Conservation (phyloP, 2,797 vertebrate genomes). For the Lithobates pipiens region DNA sequence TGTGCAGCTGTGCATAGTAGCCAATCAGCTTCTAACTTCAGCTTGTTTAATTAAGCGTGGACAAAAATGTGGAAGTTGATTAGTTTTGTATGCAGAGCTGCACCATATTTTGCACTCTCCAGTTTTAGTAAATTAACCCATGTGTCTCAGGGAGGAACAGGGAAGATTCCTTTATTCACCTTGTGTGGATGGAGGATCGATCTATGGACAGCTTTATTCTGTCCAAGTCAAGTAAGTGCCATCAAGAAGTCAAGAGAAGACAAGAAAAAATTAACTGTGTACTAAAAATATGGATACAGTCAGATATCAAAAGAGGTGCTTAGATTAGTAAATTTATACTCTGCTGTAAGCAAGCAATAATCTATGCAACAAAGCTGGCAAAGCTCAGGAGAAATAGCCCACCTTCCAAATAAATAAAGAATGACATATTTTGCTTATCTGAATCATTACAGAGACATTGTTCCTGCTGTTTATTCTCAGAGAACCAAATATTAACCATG, state of each 20-base stretch:
- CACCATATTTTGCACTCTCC: too few relatives aligned
- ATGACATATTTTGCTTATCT: conserved; percentile 44
- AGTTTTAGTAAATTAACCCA: too few relatives aligned
- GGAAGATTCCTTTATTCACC: too few relatives aligned
- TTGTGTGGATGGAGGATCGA: too few relatives aligned
- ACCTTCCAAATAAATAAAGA: conserved; percentile 38
- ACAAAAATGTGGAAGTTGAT: too few relatives aligned
- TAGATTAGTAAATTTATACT: conserved; percentile 40
- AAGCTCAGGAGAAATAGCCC: conserved; percentile 41
- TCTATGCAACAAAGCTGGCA: conserved; percentile 41
- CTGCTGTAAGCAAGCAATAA: conserved; percentile 20
- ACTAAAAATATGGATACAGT: conserved; percentile 33
- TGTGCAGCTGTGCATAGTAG: too few relatives aligned
- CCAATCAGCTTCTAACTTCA: too few relatives aligned
- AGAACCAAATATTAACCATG: conserved; percentile 6
- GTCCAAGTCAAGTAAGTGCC: neutral
- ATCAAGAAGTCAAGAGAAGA: conserved; percentile 12
- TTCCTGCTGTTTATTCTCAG: conserved; percentile 26
- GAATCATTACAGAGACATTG: conserved; percentile 38
- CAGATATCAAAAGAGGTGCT: conserved; percentile 27
- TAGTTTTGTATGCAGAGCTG: too few relatives aligned
- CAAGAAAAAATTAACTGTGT: conserved; percentile 36
- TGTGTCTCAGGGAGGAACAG: too few relatives aligned
- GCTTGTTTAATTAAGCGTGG: too few relatives aligned
- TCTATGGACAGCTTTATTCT: neutral